These are phyloP conservation scores for Lethrus apterus DNA, from an alignment of 1,140 invertebrate genomes.

Conservation along the genomic window DNA sequence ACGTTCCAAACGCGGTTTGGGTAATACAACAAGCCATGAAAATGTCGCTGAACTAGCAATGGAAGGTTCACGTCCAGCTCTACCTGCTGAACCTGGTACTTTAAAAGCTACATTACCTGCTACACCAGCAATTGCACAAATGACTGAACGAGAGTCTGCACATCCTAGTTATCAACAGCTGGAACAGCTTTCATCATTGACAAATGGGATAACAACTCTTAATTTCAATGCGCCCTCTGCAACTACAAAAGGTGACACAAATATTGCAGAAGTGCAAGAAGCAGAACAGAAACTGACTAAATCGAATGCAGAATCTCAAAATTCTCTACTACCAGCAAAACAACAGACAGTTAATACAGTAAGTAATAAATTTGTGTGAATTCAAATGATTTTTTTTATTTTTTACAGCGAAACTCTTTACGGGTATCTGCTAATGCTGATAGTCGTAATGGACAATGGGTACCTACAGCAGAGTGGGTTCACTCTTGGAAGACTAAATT, in stretches of 20 bases:
- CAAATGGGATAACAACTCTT: constrained; percentile 36
- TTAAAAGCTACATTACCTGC: constrained; percentile 81
- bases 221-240: constrained; percentile 26
- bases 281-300: no score
- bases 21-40: constrained; percentile 32
- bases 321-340: background rate
- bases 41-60: constrained; percentile 57
- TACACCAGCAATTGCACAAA: constrained; percentile 72
- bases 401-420: constrained; percentile 43
- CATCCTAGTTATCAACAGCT: constrained; percentile 53
- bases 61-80: constrained; percentile 79
- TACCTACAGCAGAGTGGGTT: constrained; percentile 89
- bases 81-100: constrained; percentile 83
- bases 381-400: no score
- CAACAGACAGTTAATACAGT: constrained; percentile 21
- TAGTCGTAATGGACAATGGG: constrained; percentile 53
- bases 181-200: constrained; percentile 27
- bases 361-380: constrained; percentile 12
- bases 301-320: constrained; percentile 7
- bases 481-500: constrained; percentile 94
- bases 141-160: constrained; percentile 90
- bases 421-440: constrained; percentile 38
- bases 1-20: constrained; percentile 37
- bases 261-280: background rate
- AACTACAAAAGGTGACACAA: background rate